Percentiles rank a stretch among this genome's conserved stretches.
Conservation (phyloP, 2,797 vertebrate species). For the Peromyscus eremicus region DNA sequence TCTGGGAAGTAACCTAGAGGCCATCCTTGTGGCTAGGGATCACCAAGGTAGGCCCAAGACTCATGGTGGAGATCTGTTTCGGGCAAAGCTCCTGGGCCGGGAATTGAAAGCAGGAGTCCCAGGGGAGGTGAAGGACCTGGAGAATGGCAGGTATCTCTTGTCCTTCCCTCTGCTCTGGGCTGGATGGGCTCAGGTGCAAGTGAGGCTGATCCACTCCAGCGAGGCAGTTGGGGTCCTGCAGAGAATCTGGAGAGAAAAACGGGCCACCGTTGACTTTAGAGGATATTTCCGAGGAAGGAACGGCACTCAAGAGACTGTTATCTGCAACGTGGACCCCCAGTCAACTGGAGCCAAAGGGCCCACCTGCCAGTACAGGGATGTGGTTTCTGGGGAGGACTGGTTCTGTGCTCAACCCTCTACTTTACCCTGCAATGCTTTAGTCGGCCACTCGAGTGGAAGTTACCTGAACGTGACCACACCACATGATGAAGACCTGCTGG, state of each 20-base stretch:
- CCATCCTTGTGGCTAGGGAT: conserved; percentile 78
- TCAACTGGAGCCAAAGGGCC: background rate
- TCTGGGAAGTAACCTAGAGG: conserved; percentile 77
- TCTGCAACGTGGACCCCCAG: conserved; percentile 81
- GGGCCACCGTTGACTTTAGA: conserved; percentile 80
- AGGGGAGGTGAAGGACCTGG: conserved; percentile 79
- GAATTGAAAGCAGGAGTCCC: conserved; percentile 24
- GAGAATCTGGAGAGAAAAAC: conserved; percentile 72
- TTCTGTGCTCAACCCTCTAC: conserved; percentile 78
- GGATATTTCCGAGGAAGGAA: conserved; percentile 77
- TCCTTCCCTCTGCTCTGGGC: conserved; percentile 82
- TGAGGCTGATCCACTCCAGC: conserved; percentile 85
- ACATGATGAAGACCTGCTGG: conserved; percentile 73
- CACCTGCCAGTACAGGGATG: conserved; percentile 81
- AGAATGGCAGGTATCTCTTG: conserved; percentile 84
- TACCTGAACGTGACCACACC: conserved; percentile 79
- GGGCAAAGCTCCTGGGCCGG: conserved; percentile 76
- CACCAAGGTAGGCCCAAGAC: conserved; percentile 74
- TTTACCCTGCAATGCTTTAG: conserved; percentile 77
- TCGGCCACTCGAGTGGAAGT: conserved; percentile 79
- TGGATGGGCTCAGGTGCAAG: conserved; percentile 77
- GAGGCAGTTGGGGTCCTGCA: conserved; percentile 81
- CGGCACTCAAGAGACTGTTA: conserved; percentile 48
- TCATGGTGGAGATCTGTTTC: conserved; percentile 84
- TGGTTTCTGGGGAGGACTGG: conserved; percentile 79